Evolutionary conservation across 2,113 vertebrate species (phyloP).

Genomic region (Edolisoma coerulescens): DNA sequence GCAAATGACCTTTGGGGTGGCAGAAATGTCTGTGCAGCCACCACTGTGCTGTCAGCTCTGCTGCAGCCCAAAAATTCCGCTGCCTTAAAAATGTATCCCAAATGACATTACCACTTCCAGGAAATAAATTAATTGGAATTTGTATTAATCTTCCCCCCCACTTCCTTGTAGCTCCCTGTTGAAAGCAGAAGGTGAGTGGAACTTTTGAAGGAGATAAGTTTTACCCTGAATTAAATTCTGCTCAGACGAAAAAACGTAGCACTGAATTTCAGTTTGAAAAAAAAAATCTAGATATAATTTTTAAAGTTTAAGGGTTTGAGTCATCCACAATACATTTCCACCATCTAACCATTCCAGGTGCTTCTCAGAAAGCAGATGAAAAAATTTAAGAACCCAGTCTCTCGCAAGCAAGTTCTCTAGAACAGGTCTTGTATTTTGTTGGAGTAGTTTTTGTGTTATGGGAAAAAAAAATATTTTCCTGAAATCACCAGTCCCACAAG

Average conservation of each 20-base stretch:
- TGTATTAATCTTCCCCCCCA: not conserved
- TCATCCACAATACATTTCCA: not conserved
- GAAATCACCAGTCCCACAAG: not conserved
- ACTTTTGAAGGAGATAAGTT: not conserved
- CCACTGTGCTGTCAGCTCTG: not conserved
- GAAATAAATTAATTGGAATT: not conserved
- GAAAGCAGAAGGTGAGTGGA: not conserved
- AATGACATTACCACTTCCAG: not conserved
- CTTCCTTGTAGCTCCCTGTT: not conserved
- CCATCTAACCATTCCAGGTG: not conserved
- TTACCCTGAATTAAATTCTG: not conserved
- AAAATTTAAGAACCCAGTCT: not conserved
- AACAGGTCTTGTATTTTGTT: not conserved
- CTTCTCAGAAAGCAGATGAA: not conserved
- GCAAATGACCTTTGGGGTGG: conserved; percentile 1
- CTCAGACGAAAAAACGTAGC: not conserved
- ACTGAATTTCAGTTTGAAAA: not conserved
- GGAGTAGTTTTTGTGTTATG: not conserved
- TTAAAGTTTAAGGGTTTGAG: not conserved
- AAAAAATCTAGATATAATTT: not conserved
- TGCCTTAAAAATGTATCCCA: not conserved
- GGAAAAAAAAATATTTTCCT: not conserved
- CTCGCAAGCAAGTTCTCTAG: not conserved
- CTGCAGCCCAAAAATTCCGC: not conserved
- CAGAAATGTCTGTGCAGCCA: not conserved